phyloP scores from a whole-genome alignment of 2,113 vertebrate species.

The Gallinago media region DNA sequence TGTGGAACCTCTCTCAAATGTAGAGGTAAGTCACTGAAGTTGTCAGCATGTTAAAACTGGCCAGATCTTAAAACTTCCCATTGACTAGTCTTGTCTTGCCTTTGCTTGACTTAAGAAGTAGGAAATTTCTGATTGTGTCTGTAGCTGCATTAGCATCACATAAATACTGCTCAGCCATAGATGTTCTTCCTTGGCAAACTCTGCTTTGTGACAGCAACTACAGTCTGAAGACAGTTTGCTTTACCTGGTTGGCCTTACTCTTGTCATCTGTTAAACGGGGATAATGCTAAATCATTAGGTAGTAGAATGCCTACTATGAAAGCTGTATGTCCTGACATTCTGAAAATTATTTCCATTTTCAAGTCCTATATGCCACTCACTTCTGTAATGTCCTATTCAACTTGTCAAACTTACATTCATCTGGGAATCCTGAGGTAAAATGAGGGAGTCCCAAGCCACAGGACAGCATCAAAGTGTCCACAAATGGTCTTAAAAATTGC shows the following conservation, averaged over 20 bases:
- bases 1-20: neutral
- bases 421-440: conserved; percentile 14
- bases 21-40: neutral
- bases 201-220: neutral
- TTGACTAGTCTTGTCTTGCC: neutral
- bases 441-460: neutral
- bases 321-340: neutral
- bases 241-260: neutral
- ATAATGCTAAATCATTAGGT: neutral
- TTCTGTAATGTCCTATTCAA: neutral
- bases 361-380: neutral
- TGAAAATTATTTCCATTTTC: neutral
- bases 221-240: neutral
- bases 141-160: rapidly evolving
- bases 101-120: neutral
- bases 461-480: conserved; percentile 55
- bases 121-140: neutral
- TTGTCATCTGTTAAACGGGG: neutral
- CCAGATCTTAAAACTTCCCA: neutral
- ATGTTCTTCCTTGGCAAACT: neutral
- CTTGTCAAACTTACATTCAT: neutral
- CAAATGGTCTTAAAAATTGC: conserved; percentile 44
- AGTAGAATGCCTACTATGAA: neutral
- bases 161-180: neutral
- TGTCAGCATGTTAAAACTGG: neutral